Conservation (phyloP, 2,797 vertebrate genomes). For the Poecilia gillii region DNA sequence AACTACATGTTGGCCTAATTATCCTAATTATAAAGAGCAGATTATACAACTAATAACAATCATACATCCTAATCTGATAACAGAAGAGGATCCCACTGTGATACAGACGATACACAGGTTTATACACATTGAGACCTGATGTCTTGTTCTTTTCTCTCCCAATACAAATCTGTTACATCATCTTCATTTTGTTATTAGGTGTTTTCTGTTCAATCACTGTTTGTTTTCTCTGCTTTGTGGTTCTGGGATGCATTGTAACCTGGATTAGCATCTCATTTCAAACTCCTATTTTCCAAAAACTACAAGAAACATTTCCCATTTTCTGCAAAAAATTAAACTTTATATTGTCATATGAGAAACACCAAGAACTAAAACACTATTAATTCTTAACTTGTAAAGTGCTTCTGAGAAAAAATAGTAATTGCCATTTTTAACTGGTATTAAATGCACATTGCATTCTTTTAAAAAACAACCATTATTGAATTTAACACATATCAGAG, state of each 20-base stretch:
- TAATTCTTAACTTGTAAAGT: neutral
- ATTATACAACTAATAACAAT: slow-evolving; percentile 59
- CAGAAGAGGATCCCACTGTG: slow-evolving; percentile 23
- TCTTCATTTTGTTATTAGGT: neutral
- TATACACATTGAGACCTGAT: neutral
- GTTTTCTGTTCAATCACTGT: neutral
- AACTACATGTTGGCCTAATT: slow-evolving; percentile 75
- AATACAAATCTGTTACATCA: neutral
- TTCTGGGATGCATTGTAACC: neutral
- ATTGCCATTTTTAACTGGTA: neutral
- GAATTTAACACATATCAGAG: neutral
- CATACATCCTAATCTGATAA: slow-evolving; percentile 64
- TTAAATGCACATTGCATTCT: neutral
- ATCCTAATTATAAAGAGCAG: slow-evolving; percentile 59
- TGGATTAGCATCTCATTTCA: neutral
- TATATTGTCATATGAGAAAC: neutral
- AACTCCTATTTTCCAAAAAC: neutral
- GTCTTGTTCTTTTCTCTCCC: neutral
- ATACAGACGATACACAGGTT: neutral
- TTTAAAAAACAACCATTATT: neutral
- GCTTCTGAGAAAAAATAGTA: neutral
- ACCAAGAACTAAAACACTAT: neutral
- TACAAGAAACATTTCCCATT: neutral
- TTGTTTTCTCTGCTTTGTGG: neutral
- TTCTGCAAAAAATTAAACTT: neutral